phyloP scores from a whole-genome alignment of 1,140 invertebrate genomes.

The Cotesia vestalis region DNA sequence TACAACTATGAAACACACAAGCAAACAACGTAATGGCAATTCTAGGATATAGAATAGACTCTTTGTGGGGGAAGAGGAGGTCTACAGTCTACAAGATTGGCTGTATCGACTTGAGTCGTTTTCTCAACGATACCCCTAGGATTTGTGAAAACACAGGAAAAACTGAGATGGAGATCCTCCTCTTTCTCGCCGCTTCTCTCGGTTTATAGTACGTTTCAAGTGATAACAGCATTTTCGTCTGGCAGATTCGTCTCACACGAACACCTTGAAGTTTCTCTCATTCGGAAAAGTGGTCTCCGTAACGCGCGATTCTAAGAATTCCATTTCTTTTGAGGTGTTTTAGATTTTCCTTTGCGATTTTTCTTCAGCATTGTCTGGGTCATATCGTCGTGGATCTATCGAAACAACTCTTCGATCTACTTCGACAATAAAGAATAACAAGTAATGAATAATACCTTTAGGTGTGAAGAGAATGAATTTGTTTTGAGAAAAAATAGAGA shows the following conservation, averaged over 20 bases:
- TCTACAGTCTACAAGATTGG: constrained; percentile 23
- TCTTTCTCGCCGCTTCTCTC: constrained; percentile 6
- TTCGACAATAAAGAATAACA: no score
- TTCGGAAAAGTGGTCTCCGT: constrained; percentile 21
- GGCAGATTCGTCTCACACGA: constrained; percentile 9
- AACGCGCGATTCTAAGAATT: constrained; percentile 13
- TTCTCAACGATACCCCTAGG: constrained; percentile 30
- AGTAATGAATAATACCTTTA: no score
- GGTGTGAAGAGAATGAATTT: no score
- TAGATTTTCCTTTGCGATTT: constrained; percentile 6
- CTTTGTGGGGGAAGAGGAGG: neutral
- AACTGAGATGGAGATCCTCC: neutral
- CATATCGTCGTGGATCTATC: no score
- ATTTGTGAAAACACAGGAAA: constrained; percentile 21
- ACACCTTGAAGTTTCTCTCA: constrained; percentile 21
- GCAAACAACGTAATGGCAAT: no score
- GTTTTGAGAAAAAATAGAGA: no score
- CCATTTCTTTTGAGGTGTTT: constrained; percentile 1
- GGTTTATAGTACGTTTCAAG: constrained; percentile 7
- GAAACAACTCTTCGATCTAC: no score
- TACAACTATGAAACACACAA: no score
- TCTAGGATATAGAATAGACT: constrained; percentile 18
- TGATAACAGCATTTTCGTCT: constrained; percentile 24
- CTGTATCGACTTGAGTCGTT: constrained; percentile 35
- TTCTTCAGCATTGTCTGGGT: neutral